Percentiles rank a stretch among this genome's conserved stretches.
These are phyloP conservation scores for Heliconius aoede DNA, from an alignment of 2,888 invertebrate species.

Conservation along the genomic window DNA sequence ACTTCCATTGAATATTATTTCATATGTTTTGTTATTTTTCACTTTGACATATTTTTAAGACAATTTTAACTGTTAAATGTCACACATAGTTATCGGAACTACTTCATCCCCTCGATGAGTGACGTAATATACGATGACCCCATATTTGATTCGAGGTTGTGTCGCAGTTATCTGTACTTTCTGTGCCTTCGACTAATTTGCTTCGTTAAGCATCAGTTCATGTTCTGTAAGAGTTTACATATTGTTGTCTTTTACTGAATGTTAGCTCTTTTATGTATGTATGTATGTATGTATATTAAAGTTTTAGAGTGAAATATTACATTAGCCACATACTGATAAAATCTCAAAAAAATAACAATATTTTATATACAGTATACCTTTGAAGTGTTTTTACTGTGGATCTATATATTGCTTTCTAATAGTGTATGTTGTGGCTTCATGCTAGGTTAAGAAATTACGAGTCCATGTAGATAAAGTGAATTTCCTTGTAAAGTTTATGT, in stretches of 20 bases:
- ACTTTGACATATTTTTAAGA: no score
- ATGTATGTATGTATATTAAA: slow-evolving; percentile 47
- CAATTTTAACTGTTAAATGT: no score
- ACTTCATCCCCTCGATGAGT: not conserved
- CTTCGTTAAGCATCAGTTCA: slow-evolving; percentile 61
- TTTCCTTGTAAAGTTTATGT: slow-evolving; percentile 65
- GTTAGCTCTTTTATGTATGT: slow-evolving; percentile 49
- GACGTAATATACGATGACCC: not conserved
- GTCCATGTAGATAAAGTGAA: slow-evolving; percentile 72
- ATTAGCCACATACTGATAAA: slow-evolving; percentile 42
- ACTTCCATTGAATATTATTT: not conserved
- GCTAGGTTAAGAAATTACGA: slow-evolving; percentile 65
- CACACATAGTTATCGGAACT: no score
- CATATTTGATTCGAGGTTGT: slow-evolving; percentile 64
- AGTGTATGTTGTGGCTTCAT: slow-evolving; percentile 60
- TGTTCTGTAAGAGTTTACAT: slow-evolving; percentile 59
- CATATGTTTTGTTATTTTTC: no score
- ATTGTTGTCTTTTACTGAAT: slow-evolving; percentile 56
- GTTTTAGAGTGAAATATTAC: slow-evolving; percentile 37
- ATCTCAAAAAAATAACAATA: slow-evolving; percentile 39
- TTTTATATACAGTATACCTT: slow-evolving; percentile 45
- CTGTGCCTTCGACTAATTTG: slow-evolving; percentile 75
- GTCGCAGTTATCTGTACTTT: slow-evolving; percentile 68
- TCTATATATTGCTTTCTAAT: slow-evolving; percentile 41
- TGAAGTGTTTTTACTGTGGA: slow-evolving; percentile 39